Conservation (phyloP, 2,888 invertebrate species). For the Sericinus montela region DNA sequence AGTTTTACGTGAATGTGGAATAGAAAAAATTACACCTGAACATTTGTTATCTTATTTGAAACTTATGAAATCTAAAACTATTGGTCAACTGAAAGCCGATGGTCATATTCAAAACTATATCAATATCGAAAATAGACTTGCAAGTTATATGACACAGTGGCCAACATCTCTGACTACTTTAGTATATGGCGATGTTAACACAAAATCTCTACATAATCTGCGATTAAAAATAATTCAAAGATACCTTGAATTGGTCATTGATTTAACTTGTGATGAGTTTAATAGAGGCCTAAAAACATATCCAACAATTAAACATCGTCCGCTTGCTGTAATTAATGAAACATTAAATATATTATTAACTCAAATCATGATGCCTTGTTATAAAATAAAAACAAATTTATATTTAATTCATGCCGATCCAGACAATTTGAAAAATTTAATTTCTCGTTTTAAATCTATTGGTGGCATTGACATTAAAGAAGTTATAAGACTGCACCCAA, state of each 20-base stretch:
- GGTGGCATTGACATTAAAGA: constrained; percentile 69
- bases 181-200: constrained; percentile 50
- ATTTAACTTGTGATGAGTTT: constrained; percentile 58
- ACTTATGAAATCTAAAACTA: constrained; percentile 49
- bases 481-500: constrained; percentile 62
- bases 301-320: constrained; percentile 67
- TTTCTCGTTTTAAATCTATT: constrained; percentile 49
- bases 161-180: constrained; percentile 67
- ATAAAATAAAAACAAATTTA: constrained; percentile 65
- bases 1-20: constrained; percentile 66
- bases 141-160: constrained; percentile 66
- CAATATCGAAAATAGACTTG: constrained; percentile 64
- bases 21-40: constrained; percentile 38
- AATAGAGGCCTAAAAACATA: constrained; percentile 57
- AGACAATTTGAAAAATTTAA: constrained; percentile 56
- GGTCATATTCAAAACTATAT: constrained; percentile 38
- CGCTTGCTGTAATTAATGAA: constrained; percentile 58
- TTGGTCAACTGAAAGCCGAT: constrained; percentile 47
- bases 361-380: constrained; percentile 49
- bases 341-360: constrained; percentile 54
- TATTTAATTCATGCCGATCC: constrained; percentile 65
- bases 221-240: constrained; percentile 65
- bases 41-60: constrained; percentile 47
- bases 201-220: constrained; percentile 45
- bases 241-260: constrained; percentile 62